These are phyloP conservation scores for Xanthia icteritia DNA, from an alignment of 2,888 invertebrate genomes.

Conservation along the genomic window DNA sequence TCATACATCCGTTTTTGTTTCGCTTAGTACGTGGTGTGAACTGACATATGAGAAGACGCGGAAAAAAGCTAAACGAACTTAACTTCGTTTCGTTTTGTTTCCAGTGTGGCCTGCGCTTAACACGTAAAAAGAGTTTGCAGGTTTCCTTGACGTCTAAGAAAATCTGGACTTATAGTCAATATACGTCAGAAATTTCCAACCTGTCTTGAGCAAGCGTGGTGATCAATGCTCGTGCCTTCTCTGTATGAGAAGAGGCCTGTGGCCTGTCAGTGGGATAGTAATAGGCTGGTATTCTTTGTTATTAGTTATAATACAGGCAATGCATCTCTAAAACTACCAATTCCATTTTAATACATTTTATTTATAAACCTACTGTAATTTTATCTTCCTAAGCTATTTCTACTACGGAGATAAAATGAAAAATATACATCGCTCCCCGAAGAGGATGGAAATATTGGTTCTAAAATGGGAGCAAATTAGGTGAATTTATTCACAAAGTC, in stretches of 20 bases:
- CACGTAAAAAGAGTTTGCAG: no score
- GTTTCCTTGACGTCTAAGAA: no score
- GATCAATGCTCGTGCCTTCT: neutral
- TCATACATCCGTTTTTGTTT: neutral
- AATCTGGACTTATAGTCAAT: no score
- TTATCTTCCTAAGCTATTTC: slow-evolving; percentile 6
- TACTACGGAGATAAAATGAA: neutral
- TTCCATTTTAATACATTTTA: slow-evolving; percentile 1
- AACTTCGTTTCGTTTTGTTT: no score
- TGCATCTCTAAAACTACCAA: no score
- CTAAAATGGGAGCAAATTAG: slow-evolving; percentile 54
- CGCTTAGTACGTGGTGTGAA: no score
- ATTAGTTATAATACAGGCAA: neutral
- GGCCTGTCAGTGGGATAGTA: neutral
- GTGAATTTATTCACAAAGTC: slow-evolving; percentile 61
- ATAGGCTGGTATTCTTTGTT: neutral
- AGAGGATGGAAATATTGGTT: slow-evolving; percentile 42
- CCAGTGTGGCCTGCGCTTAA: no score
- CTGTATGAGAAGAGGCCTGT: neutral
- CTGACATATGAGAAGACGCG: no score
- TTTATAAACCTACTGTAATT: neutral
- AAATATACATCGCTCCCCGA: slow-evolving; percentile 9
- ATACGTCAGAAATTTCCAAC: neutral
- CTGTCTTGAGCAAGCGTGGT: neutral
- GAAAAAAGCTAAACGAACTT: no score